Percentiles rank a stretch among this genome's conserved stretches.
phyloP scores from a whole-genome alignment of 1,140 invertebrate genomes.

The Calliphora vicina region DNA sequence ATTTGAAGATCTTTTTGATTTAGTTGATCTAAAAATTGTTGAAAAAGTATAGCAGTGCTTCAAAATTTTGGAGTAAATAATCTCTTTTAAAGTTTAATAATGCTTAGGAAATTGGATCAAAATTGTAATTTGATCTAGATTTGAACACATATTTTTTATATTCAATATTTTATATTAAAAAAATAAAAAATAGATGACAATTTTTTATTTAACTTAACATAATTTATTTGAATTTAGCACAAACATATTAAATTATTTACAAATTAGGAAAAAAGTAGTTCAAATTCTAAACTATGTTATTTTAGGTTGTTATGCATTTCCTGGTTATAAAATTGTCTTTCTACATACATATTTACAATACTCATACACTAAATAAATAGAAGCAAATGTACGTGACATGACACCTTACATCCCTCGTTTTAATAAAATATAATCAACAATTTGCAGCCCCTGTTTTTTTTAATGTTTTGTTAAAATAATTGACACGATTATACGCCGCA shows the following conservation, averaged over 20 bases:
- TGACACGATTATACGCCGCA: background rate
- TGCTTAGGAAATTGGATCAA: no score
- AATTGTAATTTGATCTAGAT: no score
- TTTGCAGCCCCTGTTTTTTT: conserved; percentile 16
- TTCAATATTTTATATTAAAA: no score
- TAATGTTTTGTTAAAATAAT: background rate
- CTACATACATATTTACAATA: no score
- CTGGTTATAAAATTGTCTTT: conserved; percentile 6
- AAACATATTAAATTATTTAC: background rate
- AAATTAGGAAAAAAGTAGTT: background rate
- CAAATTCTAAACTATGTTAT: background rate
- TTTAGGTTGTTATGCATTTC: conserved; percentile 30
- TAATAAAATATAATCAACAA: background rate
- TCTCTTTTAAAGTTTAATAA: no score
- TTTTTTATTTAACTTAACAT: background rate
- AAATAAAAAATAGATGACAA: no score
- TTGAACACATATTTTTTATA: no score
- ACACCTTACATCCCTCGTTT: conserved; percentile 7
- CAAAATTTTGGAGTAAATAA: no score
- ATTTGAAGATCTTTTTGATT: no score
- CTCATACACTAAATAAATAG: no score
- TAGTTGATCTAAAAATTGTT: no score
- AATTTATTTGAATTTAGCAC: background rate
- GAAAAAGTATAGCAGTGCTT: no score
- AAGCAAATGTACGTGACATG: background rate